These are phyloP conservation scores for Darevskia nairensis DNA, from an alignment of 2,797 vertebrate species.

Conservation along the genomic window DNA sequence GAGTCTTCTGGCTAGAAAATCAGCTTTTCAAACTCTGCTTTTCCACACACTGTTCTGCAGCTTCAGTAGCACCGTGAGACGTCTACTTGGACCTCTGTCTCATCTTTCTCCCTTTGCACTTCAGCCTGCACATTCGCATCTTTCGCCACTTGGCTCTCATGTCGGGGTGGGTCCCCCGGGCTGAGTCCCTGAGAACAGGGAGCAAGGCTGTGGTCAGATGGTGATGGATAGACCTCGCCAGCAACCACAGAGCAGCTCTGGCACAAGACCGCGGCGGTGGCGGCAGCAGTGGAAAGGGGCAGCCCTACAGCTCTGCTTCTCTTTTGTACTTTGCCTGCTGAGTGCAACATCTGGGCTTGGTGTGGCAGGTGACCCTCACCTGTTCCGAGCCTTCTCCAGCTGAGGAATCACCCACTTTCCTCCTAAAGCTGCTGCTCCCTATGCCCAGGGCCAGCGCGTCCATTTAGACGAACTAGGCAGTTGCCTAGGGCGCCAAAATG, in stretches of 20 bases:
- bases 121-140: slow-evolving; percentile 87
- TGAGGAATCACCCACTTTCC: too few relatives aligned
- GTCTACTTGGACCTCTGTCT: slow-evolving; percentile 95
- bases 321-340: too few relatives aligned
- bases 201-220: slow-evolving; percentile 67
- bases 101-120: slow-evolving; percentile 97
- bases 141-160: slow-evolving; percentile 90
- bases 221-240: slow-evolving; percentile 65
- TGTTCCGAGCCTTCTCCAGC: too few relatives aligned
- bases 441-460: too few relatives aligned
- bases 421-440: too few relatives aligned
- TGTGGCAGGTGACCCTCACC: too few relatives aligned
- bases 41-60: slow-evolving; percentile 5
- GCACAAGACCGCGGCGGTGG: slow-evolving; percentile 67
- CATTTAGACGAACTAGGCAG: too few relatives aligned
- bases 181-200: slow-evolving; percentile 9
- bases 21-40: neutral
- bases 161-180: slow-evolving; percentile 72
- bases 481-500: too few relatives aligned
- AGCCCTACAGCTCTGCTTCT: too few relatives aligned
- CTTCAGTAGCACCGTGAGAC: slow-evolving; percentile 48
- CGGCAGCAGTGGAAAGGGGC: slow-evolving; percentile 53
- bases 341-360: too few relatives aligned
- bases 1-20: slow-evolving; percentile 15
- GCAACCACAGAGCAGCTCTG: neutral